Evolutionary conservation across 2,113 vertebrate genomes (phyloP).

Genomic region (Tachysurus fulvidraco): DNA sequence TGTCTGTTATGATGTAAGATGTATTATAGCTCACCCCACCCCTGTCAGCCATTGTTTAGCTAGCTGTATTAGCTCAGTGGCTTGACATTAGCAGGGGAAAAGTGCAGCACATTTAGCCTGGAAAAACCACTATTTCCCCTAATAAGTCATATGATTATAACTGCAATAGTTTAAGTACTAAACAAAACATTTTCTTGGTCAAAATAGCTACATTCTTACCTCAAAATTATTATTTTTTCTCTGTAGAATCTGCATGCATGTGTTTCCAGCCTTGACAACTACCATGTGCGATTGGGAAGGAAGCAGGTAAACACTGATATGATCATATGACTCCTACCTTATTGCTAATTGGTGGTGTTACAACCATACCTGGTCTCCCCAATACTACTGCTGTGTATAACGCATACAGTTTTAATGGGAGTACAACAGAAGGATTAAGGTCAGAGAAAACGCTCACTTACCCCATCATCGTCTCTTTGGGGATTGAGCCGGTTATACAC

Average conservation of each 20-base stretch:
- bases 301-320: neutral
- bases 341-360: neutral
- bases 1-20: too few species aligned
- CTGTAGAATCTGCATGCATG: neutral
- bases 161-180: neutral
- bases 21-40: too few species aligned
- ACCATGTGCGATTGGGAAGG: neutral
- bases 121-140: too few species aligned
- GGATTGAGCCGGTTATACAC: conserved; percentile 97
- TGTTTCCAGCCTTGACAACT: too few species aligned
- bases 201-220: neutral
- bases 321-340: neutral
- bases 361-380: too few species aligned
- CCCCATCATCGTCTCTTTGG: conserved; percentile 94
- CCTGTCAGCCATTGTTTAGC: too few species aligned
- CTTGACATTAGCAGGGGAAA: too few species aligned
- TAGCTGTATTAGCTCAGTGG: too few species aligned
- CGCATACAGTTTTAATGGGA: neutral
- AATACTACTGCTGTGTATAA: neutral
- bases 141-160: too few species aligned
- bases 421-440: neutral
- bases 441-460: conserved; percentile 73
- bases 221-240: neutral
- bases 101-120: too few species aligned
- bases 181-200: neutral